These are phyloP conservation scores for Quadriops clusia DNA, from an alignment of 2,888 invertebrate genomes.

Conservation along the genomic window DNA sequence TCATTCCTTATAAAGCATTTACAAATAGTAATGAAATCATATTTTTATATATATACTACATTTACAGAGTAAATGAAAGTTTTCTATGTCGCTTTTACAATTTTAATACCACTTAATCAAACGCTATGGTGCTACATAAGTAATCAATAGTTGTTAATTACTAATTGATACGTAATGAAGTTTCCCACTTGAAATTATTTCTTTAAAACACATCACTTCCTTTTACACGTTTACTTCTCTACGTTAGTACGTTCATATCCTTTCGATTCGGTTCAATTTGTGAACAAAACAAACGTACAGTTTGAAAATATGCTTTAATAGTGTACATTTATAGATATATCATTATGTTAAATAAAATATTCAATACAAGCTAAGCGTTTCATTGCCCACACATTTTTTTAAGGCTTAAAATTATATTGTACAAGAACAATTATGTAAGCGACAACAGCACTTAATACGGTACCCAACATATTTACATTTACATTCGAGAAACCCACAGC, in stretches of 20 bases:
- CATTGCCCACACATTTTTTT: no score
- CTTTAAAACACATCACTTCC: constrained; percentile 7
- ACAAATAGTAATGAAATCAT: no score
- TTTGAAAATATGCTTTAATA: constrained; percentile 20
- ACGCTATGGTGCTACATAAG: constrained; percentile 2
- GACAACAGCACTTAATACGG: no score
- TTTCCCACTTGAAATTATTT: not conserved
- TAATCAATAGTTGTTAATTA: constrained; percentile 1
- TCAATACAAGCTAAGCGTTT: constrained; percentile 11
- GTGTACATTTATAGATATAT: constrained; percentile 24
- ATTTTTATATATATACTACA: no score
- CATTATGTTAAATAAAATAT: constrained; percentile 23
- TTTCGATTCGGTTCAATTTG: no score
- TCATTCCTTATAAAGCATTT: constrained; percentile 4
- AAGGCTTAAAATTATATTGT: no score
- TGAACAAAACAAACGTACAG: constrained; percentile 11
- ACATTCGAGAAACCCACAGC: no score
- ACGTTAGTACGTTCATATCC: constrained; percentile 3
- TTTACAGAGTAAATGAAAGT: not conserved
- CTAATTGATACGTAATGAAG: constrained; percentile 2
- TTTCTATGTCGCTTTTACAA: constrained; percentile 8
- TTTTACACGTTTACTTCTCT: constrained; percentile 4
- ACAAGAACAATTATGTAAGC: no score
- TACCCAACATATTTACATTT: no score
- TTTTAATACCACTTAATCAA: constrained; percentile 1